A percentile compares a stretch with the other conserved stretches of the same genome.
These are phyloP conservation scores for Leucoptera coffeella DNA, from an alignment of 2,888 invertebrate species.

Conservation along the genomic window DNA sequence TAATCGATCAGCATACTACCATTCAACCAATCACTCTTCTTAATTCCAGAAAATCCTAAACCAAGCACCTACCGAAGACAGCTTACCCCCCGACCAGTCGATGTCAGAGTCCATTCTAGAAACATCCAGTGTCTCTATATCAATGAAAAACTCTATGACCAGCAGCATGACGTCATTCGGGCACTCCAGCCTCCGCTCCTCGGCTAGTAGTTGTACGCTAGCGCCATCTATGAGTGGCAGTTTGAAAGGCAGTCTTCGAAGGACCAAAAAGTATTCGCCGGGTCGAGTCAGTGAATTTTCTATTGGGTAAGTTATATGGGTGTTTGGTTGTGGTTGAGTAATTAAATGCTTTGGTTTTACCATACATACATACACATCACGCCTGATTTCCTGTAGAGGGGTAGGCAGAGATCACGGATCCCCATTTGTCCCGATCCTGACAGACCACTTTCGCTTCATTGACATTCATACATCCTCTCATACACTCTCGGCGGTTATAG, in stretches of 20 bases:
- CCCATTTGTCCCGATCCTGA: too few species aligned
- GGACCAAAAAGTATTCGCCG: slow-evolving; percentile 20
- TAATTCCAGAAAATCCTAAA: slow-evolving; percentile 36
- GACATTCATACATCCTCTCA: too few species aligned
- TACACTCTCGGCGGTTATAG: too few species aligned
- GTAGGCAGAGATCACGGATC: too few species aligned
- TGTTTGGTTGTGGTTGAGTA: background rate
- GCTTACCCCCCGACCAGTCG: slow-evolving; percentile 25
- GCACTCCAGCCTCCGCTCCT: slow-evolving; percentile 36
- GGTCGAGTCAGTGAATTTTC: slow-evolving; percentile 22
- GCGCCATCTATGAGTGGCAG: slow-evolving; percentile 29
- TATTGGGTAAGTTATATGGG: slow-evolving; percentile 1
- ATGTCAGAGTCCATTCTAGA: slow-evolving; percentile 19
- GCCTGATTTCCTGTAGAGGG: too few species aligned
- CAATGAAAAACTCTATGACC: slow-evolving; percentile 21
- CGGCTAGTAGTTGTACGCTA: slow-evolving; percentile 35
- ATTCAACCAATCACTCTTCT: slow-evolving; percentile 55
- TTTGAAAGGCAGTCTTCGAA: slow-evolving; percentile 31
- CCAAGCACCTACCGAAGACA: slow-evolving; percentile 40
- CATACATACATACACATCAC: too few species aligned
- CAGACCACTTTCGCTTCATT: too few species aligned
- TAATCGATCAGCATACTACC: slow-evolving; percentile 69
- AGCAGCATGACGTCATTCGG: slow-evolving; percentile 27
- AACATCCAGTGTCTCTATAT: slow-evolving; percentile 27
- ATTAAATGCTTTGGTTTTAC: too few species aligned